Evolutionary conservation across 2,113 vertebrate species (phyloP).

Genomic region (Synchiropus splendidus): DNA sequence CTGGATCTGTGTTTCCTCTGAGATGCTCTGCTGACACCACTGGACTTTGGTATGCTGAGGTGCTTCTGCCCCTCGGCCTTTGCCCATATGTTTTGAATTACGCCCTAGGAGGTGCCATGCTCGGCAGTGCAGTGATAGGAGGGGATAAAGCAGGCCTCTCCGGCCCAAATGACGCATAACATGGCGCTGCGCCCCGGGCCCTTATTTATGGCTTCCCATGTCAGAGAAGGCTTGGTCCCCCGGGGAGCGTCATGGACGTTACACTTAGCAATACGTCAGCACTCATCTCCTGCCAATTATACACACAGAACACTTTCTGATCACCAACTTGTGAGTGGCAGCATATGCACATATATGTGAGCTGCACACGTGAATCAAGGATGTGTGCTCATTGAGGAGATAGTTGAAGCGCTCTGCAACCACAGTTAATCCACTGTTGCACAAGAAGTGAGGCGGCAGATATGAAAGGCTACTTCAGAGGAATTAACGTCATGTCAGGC

Average conservation of each 20-base stretch:
- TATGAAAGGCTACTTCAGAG: conserved; percentile 46
- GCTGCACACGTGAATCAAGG: conserved; percentile 33
- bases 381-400: conserved; percentile 20
- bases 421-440: conserved; percentile 24
- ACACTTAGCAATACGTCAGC: conserved; percentile 22
- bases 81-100: conserved; percentile 68
- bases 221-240: conserved; percentile 59
- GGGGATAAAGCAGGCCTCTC: conserved; percentile 61
- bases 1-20: conserved; percentile 48
- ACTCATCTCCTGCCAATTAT: conserved; percentile 22
- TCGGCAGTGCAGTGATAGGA: conserved; percentile 45
- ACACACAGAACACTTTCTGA: conserved; percentile 25
- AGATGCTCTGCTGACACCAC: conserved; percentile 52
- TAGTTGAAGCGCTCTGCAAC: conserved; percentile 31
- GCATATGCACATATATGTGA: conserved; percentile 20
- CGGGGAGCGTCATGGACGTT: conserved; percentile 40
- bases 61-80: conserved; percentile 52
- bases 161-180: conserved; percentile 66
- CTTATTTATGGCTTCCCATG: conserved; percentile 74
- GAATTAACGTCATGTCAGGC: conserved; percentile 50
- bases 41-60: conserved; percentile 48
- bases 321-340: conserved; percentile 18
- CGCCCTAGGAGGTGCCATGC: conserved; percentile 66
- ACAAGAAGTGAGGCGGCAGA: conserved; percentile 28
- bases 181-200: conserved; percentile 53